Evolutionary conservation across 2,113 vertebrate genomes (phyloP), one percentile per base, ranked within the genome.

Genomic region (Oryzias celebensis): DNA sequence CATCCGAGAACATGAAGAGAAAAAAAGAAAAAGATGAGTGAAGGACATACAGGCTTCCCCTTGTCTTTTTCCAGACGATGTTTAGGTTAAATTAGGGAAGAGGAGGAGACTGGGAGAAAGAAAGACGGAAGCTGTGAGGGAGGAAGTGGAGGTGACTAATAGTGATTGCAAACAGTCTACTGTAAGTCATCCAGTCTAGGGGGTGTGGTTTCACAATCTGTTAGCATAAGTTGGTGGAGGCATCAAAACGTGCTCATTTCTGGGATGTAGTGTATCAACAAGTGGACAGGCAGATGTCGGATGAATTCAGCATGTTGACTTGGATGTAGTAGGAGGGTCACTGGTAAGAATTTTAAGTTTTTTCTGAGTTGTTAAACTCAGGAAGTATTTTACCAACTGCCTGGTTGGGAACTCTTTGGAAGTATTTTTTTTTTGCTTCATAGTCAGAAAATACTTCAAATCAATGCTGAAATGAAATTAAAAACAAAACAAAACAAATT

Each of bases 21-120:
- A 41, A 31, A 23, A 56, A 18, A 52, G 51, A 14, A 22, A 22
- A 23, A 68, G 57, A 75, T 31, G 20, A 62, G 52, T 77, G 80
- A n/a, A 52, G 64, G 18, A 46, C 62, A 74, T 65, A 89, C 81
- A 89, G 69, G 76, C 60, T 62, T 69, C 24, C 59, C 58, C 75
- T 89, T 91, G 87, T 91, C 88, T 78, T 81, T 73, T 18, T 68
- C 69, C 66, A 74, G 73, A 77, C 80, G n/a, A 44, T 67, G 67
- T 73, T 86, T 73, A 67, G 56, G 56, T 77, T 84, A 68, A 86
- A 87, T 91, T 87, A 89, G 76, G 79, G 88, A 90, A 88, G 82
- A 83, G 85, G 75, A 77, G 82, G 80, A 68, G 82, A 74, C 76
- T 74, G 58, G 77, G 52, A 68, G 80, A 51, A 80, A 63, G 62